Evolutionary conservation across 2,113 vertebrate genomes (phyloP).

Genomic region (Corythornis madagascariensis): DNA sequence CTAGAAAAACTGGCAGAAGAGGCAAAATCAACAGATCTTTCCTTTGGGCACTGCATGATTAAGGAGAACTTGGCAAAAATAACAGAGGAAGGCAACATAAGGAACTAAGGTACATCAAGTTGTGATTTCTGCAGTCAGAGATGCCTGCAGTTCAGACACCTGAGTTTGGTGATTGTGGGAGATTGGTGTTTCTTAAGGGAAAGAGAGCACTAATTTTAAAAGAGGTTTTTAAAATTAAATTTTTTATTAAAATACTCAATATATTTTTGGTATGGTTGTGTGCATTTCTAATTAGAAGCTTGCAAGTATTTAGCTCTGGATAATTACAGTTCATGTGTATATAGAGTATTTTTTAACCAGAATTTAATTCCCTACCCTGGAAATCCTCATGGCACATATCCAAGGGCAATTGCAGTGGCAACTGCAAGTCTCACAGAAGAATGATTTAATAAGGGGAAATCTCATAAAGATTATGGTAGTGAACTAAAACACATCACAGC

Average conservation of each 20-base stretch:
- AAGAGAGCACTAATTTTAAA: background rate
- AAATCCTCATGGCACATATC: background rate
- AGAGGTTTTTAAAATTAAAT: background rate
- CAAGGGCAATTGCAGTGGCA: background rate
- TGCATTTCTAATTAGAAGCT: background rate
- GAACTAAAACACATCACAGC: background rate
- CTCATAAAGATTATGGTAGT: background rate
- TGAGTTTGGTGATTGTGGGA: background rate
- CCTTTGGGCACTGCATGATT: background rate
- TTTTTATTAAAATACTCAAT: background rate
- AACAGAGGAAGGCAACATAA: background rate
- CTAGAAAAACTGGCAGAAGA: background rate
- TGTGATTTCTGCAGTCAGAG: background rate
- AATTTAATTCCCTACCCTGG: background rate
- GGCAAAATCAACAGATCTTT: background rate
- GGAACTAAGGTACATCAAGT: background rate
- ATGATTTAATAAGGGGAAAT: background rate
- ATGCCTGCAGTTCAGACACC: background rate
- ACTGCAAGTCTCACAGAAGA: background rate
- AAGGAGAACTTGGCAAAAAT: background rate
- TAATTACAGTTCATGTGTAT: background rate
- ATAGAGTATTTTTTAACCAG: background rate
- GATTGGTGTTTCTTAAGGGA: background rate
- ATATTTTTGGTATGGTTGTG: background rate
- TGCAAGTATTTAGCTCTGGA: background rate